Conservation (phyloP, 2,113 vertebrate genomes). For the Narcine bancroftii region DNA sequence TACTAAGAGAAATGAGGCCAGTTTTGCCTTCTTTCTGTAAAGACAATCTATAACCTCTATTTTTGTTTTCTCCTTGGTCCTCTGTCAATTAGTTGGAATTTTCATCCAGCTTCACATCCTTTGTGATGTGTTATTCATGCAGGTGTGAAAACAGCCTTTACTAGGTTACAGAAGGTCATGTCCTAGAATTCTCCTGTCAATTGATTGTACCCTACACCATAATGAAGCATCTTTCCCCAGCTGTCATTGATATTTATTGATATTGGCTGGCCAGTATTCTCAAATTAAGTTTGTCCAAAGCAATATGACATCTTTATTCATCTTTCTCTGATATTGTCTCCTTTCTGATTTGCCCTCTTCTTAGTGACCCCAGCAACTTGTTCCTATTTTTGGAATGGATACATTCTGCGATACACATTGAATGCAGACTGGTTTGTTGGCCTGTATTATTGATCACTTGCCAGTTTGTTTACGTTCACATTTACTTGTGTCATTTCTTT, state of each 20-base stretch:
- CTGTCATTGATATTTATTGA: conserved; percentile 12
- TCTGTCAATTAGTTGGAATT: conserved; percentile 8
- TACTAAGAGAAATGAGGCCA: not conserved
- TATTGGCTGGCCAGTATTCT: not conserved
- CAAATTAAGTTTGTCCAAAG: not conserved
- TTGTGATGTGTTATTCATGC: not conserved
- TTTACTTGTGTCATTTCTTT: conserved; percentile 6
- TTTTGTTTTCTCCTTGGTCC: not conserved
- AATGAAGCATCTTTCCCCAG: conserved; percentile 7
- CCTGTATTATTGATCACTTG: not conserved
- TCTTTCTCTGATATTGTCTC: not conserved
- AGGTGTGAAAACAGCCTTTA: not conserved
- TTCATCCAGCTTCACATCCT: not conserved
- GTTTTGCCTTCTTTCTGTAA: not conserved
- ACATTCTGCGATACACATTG: not conserved
- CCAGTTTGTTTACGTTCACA: conserved; percentile 1
- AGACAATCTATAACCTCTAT: not conserved
- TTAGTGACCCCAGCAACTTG: not conserved
- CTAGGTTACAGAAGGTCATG: not conserved
- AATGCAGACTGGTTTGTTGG: conserved; percentile 12
- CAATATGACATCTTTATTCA: not conserved
- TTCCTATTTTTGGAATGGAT: not conserved
- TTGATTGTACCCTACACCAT: not conserved
- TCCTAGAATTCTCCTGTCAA: not conserved
- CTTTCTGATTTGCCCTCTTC: not conserved